Conservation (phyloP, 1,140 invertebrate genomes). For the Zaprionus davidi region DNA sequence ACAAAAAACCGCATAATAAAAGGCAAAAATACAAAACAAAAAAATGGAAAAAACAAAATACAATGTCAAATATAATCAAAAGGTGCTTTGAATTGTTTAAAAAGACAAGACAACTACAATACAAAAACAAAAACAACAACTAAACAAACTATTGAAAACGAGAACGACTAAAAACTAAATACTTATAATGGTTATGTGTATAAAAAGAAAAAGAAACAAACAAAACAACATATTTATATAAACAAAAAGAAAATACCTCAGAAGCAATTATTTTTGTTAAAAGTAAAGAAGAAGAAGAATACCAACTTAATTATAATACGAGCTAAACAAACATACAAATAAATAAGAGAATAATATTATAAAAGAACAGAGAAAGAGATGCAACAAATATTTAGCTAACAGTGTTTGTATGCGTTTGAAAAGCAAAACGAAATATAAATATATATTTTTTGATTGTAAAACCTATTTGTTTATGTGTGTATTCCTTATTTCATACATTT, state of each 20-base stretch:
- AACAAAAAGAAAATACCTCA: conserved; percentile 82
- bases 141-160: conserved; percentile 65
- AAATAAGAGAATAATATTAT: conserved; percentile 46
- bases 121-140: conserved; percentile 42
- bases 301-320: conserved; percentile 53
- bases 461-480: conserved; percentile 47
- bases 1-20: conserved; percentile 34
- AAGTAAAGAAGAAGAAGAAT: conserved; percentile 50
- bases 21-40: conserved; percentile 46
- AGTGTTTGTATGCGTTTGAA: conserved; percentile 32
- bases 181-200: conserved; percentile 74
- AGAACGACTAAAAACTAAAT: conserved; percentile 73
- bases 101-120: conserved; percentile 78
- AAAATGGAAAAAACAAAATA: conserved; percentile 53
- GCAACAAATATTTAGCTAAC: conserved; percentile 58
- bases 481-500: conserved; percentile 27
- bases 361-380: conserved; percentile 35
- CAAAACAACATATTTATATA: conserved; percentile 75
- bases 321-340: conserved; percentile 50
- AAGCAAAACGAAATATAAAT: conserved; percentile 24
- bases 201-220: conserved; percentile 70
- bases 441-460: conserved; percentile 59
- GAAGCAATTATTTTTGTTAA: conserved; percentile 84
- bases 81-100: conserved; percentile 84
- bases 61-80: conserved; percentile 82